Conservation (phyloP, 2,888 invertebrate genomes). For the Agrotis clavis region DNA sequence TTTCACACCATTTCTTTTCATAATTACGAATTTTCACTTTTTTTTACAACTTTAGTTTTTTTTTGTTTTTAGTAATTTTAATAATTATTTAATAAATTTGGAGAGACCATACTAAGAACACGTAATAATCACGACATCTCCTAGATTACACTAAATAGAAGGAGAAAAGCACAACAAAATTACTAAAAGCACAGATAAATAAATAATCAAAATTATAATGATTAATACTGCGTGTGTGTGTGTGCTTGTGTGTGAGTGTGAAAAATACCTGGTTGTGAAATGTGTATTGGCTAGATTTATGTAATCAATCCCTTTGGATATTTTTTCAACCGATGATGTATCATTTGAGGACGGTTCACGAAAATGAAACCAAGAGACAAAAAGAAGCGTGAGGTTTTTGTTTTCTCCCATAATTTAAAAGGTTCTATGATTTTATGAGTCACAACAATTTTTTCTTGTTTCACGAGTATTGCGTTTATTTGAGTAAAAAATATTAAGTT, state of each 20-base stretch:
- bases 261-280: too few species aligned
- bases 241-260: too few species aligned
- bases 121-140: neutral
- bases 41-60: neutral
- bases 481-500: too few species aligned
- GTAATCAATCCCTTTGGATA: too few species aligned
- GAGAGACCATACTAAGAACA: neutral
- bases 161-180: neutral
- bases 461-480: too few species aligned
- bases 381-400: neutral
- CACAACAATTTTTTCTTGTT: neutral
- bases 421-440: neutral
- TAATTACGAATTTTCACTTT: too few species aligned
- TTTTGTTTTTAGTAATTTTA: neutral
- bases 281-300: too few species aligned
- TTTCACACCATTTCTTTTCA: neutral
- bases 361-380: neutral
- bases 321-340: too few species aligned
- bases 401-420: neutral
- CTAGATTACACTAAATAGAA: neutral
- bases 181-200: neutral
- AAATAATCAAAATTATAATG: too few species aligned
- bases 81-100: neutral
- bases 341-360: neutral
- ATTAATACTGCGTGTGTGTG: too few species aligned